These are phyloP conservation scores for Brevimyrus niger DNA, from an alignment of 2,113 vertebrate species.

Conservation along the genomic window DNA sequence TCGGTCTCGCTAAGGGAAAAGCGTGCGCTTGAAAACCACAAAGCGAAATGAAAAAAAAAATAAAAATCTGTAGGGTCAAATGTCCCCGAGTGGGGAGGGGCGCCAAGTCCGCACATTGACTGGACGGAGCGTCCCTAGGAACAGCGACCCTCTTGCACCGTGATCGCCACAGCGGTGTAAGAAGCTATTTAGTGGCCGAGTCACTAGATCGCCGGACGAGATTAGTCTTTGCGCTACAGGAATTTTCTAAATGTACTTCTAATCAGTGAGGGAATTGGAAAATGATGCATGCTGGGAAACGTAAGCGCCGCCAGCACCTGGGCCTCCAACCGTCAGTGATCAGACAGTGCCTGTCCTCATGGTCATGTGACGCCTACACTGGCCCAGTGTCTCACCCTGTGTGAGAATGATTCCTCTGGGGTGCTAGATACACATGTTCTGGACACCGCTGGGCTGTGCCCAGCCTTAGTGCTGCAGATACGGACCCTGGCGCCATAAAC, in stretches of 20 bases:
- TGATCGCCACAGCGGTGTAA: constrained; percentile 49
- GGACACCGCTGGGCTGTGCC: not conserved
- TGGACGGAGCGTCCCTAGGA: constrained; percentile 16
- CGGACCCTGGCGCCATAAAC: not conserved
- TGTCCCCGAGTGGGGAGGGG: constrained; percentile 60
- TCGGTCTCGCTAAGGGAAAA: constrained; percentile 57
- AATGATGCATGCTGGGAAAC: constrained; percentile 47
- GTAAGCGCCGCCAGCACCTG: constrained; percentile 12
- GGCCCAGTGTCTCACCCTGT: not conserved
- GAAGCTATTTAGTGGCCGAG: constrained; percentile 48
- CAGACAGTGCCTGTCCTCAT: not conserved
- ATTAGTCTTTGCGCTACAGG: constrained; percentile 48
- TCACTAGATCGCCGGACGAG: constrained; percentile 49
- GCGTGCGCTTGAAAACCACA: constrained; percentile 47
- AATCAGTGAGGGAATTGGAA: constrained; percentile 58
- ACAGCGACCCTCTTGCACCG: constrained; percentile 30
- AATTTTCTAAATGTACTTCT: constrained; percentile 55
- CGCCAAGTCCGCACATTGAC: constrained; percentile 53
- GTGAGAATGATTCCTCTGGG: not conserved
- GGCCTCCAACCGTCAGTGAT: not conserved
- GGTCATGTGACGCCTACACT: not conserved
- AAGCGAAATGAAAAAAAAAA: constrained; percentile 38
- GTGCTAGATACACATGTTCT: not conserved
- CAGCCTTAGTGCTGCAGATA: not conserved
- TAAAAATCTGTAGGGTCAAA: constrained; percentile 56